Base-by-base conservation (phyloP, 1,140 invertebrate species). In the Drosophila santomea region DNA sequence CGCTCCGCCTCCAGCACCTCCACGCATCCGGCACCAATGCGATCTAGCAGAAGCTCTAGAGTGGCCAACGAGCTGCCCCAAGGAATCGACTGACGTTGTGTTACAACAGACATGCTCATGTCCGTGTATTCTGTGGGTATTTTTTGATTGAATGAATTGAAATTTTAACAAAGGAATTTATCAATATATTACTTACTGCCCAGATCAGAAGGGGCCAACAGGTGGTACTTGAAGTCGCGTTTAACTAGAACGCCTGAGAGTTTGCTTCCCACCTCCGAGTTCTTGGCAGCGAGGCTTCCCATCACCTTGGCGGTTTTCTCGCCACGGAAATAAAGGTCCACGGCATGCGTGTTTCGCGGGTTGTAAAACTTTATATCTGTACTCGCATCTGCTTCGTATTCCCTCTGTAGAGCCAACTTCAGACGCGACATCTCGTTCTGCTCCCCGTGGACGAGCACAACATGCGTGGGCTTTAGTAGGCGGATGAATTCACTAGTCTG, bases 241-340 rank as follows among this genome's bases (percentile, higher is more conserved):
- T 99, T 99, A 0, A 99, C 97, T 32, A 99, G 93, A 64, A 99
- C 96, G 0, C 99, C 99, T 8, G 98, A 98, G 3, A 99, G 93
- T 54, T 95, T 95, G 47, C 96, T 94, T 7, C 96, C 96, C 4
- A 97, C 95, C 83, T 95, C 95, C 0, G 98, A 97, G 25, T 95
- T 95, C 43, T 97, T 95, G 76, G 97, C 94, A 0, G 98, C 98
- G 43, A 99, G 93, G 8, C 94, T 95, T 0, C 98, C 98, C 95
- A 99, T 98, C 17, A 98, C 97, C 94, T 99, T 99, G 0, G 98
- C 98, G 11, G 98, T 99, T 93, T 99, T 99, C 92, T 99, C 98
- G 15, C 98, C 99, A 45, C 98, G 93, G 92, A 99, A 99, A 90
- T 98, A 96, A 23, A 99, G 94, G 78, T 98, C 95, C 0, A 99